Conservation (phyloP, 35 echinoderm and acorn worm species). For the Ptychodera flava region DNA sequence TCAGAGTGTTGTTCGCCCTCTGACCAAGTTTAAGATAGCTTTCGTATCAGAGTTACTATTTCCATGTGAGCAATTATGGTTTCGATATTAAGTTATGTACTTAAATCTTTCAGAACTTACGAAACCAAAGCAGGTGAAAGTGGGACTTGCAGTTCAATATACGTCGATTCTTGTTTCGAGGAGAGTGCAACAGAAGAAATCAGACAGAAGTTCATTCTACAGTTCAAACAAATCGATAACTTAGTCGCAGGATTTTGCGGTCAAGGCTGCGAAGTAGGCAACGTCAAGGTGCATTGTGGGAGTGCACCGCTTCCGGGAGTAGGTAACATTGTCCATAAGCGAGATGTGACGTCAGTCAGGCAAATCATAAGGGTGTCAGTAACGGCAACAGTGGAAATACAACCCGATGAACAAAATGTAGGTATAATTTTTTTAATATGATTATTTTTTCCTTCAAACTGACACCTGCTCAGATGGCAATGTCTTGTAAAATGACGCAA, state of each 20-base stretch:
- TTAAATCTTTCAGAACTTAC: not conserved
- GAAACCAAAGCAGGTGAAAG: conserved; percentile 9
- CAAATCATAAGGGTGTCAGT: not conserved
- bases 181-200: conserved; percentile 15
- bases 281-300: conserved; percentile 29
- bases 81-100: not conserved
- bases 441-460: not conserved
- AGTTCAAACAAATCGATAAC: conserved; percentile 5
- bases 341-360: not conserved
- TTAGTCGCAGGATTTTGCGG: not conserved
- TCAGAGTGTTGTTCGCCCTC: not conserved
- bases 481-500: not conserved
- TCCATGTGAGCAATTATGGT: not conserved
- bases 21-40: not conserved
- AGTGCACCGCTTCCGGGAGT: not conserved
- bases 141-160: conserved; percentile 20
- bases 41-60: not conserved
- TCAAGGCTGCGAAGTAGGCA: conserved; percentile 27
- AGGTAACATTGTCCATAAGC: not conserved
- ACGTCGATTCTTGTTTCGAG: conserved; percentile 5
- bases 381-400: not conserved
- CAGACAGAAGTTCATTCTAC: conserved; percentile 8
- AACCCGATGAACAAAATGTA: not conserved
- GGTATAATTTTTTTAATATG: not conserved
- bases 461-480: not conserved